These are phyloP conservation scores for Enteromius afrohamiltoni DNA, from an alignment of 2,797 vertebrate species.

Conservation along the genomic window DNA sequence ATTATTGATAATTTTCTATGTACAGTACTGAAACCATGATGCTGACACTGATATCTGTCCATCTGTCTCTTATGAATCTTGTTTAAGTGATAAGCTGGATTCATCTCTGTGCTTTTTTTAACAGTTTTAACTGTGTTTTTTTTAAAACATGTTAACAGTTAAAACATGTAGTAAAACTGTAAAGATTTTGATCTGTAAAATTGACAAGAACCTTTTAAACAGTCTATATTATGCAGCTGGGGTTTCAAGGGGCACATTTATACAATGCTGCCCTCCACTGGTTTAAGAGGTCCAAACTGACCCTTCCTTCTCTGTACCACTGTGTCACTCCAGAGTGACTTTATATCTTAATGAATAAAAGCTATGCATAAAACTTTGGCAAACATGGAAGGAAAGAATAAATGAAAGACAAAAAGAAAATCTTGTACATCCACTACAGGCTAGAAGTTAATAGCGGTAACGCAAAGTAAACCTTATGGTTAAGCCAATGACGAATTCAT, in stretches of 20 bases:
- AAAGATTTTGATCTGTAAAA: background rate
- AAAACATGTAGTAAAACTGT: background rate
- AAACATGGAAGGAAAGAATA: background rate
- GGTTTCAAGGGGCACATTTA: constrained; percentile 17
- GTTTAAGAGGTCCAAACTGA: constrained; percentile 2
- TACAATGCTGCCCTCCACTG: constrained; percentile 50
- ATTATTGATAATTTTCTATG: background rate
- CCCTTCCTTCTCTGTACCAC: background rate
- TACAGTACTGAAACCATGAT: background rate
- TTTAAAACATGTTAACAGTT: too few relatives aligned
- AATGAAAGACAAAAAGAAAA: background rate
- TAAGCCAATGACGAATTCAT: constrained; percentile 35
- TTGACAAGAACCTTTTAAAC: background rate
- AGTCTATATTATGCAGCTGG: background rate
- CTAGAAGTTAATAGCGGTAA: background rate
- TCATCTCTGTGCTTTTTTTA: background rate
- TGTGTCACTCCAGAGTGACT: constrained; percentile 4
- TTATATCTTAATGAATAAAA: background rate
- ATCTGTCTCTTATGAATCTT: background rate
- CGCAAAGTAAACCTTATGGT: background rate
- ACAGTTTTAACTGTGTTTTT: too few relatives aligned
- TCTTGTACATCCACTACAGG: background rate
- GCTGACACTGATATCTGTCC: background rate
- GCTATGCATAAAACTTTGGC: background rate
- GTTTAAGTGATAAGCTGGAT: background rate